These are phyloP conservation scores for Drosophila trapezifrons DNA, from an alignment of 1,140 invertebrate species.

Conservation along the genomic window DNA sequence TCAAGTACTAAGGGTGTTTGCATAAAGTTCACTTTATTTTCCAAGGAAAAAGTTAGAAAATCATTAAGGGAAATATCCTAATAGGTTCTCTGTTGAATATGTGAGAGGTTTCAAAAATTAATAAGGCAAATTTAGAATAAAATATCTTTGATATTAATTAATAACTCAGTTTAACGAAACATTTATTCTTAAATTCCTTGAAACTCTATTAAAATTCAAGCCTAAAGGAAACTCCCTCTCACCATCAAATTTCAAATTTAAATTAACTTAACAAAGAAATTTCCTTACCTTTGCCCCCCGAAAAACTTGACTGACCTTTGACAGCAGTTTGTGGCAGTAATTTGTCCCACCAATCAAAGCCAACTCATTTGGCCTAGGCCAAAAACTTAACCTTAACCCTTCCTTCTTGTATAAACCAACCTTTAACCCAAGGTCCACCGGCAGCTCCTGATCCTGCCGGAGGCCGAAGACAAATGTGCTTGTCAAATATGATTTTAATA, in stretches of 20 bases:
- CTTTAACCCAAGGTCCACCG: background rate
- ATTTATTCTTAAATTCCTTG: background rate
- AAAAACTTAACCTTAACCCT: slow-evolving; percentile 16
- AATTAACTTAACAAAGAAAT: background rate
- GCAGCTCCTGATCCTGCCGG: slow-evolving; percentile 16
- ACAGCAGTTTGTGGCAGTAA: slow-evolving; percentile 6
- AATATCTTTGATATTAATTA: too few species aligned
- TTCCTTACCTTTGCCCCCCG: background rate
- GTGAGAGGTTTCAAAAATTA: too few species aligned
- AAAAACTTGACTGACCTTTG: slow-evolving; percentile 12
- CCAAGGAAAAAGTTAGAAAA: too few species aligned
- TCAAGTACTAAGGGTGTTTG: background rate
- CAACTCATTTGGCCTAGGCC: slow-evolving; percentile 4
- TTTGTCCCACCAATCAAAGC: slow-evolving; percentile 9
- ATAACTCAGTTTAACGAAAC: background rate
- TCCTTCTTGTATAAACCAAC: too few species aligned
- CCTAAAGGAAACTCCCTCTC: background rate
- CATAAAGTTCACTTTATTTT: too few species aligned
- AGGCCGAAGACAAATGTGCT: slow-evolving; percentile 34
- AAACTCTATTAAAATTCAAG: background rate
- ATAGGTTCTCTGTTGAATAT: too few species aligned
- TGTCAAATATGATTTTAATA: slow-evolving; percentile 54
- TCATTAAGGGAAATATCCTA: too few species aligned
- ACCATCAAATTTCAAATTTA: background rate
- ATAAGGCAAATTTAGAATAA: too few species aligned